Evolutionary conservation across 2,113 vertebrate species (phyloP).

Genomic region (Leptodactylus fuscus): DNA sequence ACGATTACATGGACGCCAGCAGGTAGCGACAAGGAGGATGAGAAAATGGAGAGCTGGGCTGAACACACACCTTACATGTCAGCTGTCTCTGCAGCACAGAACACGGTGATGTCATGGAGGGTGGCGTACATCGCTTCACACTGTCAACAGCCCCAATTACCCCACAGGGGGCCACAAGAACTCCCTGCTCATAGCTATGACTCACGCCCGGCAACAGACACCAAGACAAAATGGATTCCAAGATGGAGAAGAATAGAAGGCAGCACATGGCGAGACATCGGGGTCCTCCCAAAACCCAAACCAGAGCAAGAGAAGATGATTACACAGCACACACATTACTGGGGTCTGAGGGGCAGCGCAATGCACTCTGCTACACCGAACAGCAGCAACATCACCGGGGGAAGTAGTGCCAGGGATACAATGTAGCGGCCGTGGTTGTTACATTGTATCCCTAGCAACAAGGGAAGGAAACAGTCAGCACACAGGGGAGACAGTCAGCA

Average conservation of each 20-base stretch:
- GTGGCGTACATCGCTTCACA: background rate
- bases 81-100: constrained; percentile 3
- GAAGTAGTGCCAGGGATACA: no score
- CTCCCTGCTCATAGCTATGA: background rate
- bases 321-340: no score
- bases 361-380: no score
- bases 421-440: no score
- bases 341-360: no score
- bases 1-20: background rate
- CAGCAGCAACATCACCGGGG: no score
- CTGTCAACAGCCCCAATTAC: background rate
- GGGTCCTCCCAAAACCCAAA: background rate
- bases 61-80: constrained; percentile 12
- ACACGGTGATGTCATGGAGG: constrained; percentile 22
- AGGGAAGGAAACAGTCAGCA: no score
- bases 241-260: background rate
- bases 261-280: background rate
- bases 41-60: constrained; percentile 5
- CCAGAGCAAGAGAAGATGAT: background rate
- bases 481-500: no score
- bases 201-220: background rate
- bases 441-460: no score
- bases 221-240: background rate
- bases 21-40: background rate
- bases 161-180: background rate